These are phyloP conservation scores for Zosterops hypoxanthus DNA, from an alignment of 2,113 vertebrate species.

Conservation along the genomic window DNA sequence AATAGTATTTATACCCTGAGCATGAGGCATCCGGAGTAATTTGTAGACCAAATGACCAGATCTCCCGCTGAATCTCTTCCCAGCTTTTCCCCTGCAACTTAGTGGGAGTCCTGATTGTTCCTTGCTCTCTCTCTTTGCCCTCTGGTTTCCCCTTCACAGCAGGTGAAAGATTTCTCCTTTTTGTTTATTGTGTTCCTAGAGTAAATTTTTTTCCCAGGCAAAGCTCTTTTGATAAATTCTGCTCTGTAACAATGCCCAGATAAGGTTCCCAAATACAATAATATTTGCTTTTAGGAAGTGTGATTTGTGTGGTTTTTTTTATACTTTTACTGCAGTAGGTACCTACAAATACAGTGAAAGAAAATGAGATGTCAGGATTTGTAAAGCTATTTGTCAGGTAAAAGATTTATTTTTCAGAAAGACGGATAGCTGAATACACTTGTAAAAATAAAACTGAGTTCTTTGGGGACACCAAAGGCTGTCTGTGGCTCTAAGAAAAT, in stretches of 20 bases:
- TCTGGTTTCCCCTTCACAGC: background rate
- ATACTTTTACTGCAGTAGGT: background rate
- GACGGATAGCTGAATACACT: background rate
- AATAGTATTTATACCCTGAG: background rate
- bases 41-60: background rate
- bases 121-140: rapidly evolving
- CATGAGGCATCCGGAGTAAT: background rate
- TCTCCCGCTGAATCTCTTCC: background rate
- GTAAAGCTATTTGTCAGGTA: background rate
- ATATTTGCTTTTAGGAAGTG: background rate
- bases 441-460: background rate
- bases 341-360: background rate
- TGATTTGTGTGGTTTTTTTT: background rate
- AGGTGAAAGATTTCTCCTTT: background rate
- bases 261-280: background rate
- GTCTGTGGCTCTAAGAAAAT: background rate
- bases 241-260: background rate
- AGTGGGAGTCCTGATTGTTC: background rate
- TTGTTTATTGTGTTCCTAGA: background rate
- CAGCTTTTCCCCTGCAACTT: background rate
- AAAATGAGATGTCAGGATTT: background rate
- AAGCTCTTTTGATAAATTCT: background rate
- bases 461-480: background rate
- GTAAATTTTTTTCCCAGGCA: background rate
- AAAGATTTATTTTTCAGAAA: background rate